These are phyloP conservation scores for Lasioglossum zephyrum DNA, from an alignment of 2,888 invertebrate genomes.

Conservation along the genomic window DNA sequence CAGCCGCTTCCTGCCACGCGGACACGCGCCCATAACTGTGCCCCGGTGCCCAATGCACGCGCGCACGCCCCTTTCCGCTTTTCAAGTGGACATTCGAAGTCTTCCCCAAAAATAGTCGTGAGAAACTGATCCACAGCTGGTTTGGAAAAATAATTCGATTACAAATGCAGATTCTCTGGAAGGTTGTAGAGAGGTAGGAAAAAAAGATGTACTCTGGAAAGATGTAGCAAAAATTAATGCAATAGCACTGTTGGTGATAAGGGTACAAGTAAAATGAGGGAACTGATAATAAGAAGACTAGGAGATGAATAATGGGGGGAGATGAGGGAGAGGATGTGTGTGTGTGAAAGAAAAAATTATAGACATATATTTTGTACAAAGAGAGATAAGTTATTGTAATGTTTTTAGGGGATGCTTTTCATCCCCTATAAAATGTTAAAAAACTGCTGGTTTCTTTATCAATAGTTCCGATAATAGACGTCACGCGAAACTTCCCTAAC, in stretches of 20 bases:
- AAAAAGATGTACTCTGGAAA: too few species aligned
- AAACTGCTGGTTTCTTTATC: background rate
- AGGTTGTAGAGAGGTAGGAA: too few species aligned
- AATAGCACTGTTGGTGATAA: too few species aligned
- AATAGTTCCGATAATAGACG: conserved; percentile 58
- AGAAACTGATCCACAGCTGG: conserved; percentile 39
- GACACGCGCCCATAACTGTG: conserved; percentile 75
- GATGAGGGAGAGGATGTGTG: too few species aligned
- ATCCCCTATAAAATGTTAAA: background rate
- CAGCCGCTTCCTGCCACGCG: conserved; percentile 73
- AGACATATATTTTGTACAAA: too few species aligned
- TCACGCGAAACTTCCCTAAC: background rate
- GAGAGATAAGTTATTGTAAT: too few species aligned
- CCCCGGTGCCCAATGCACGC: conserved; percentile 74
- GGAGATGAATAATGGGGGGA: too few species aligned
- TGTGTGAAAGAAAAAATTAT: too few species aligned
- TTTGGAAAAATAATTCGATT: background rate
- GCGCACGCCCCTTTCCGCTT: conserved; percentile 34
- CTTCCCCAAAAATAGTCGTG: conserved; percentile 68
- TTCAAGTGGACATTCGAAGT: conserved; percentile 56
- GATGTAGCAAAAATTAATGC: too few species aligned
- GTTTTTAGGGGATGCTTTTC: background rate
- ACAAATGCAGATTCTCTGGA: background rate
- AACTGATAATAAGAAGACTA: too few species aligned
- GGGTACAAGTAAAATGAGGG: too few species aligned